Conservation (phyloP, 2,797 vertebrate species). For the Sebastes trivittatus region DNA sequence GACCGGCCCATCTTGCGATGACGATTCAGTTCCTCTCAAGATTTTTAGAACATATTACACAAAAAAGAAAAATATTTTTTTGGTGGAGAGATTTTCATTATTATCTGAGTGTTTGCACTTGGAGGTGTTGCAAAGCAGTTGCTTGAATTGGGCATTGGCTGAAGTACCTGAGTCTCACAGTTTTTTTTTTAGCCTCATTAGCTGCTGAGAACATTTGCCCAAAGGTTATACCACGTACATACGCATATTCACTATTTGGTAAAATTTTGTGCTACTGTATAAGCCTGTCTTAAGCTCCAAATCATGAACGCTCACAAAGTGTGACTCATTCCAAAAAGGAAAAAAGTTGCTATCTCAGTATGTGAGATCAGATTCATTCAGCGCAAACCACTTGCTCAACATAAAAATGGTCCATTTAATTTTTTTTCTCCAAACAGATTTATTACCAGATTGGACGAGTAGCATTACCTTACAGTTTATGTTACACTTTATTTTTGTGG, state of each 20-base stretch:
- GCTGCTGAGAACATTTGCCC: neutral
- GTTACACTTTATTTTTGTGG: neutral
- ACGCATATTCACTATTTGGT: slow-evolving; percentile 8
- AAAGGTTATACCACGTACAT: neutral
- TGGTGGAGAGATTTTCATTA: neutral
- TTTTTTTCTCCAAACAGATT: neutral
- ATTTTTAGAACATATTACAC: neutral
- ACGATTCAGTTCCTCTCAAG: slow-evolving; percentile 13
- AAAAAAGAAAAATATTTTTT: neutral
- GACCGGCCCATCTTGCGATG: slow-evolving; percentile 11
- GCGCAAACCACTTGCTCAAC: neutral
- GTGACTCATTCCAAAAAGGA: neutral
- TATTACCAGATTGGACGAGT: neutral
- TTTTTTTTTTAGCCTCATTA: slow-evolving; percentile 24
- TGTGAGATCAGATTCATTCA: neutral
- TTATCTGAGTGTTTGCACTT: slow-evolving; percentile 1
- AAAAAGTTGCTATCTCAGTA: neutral
- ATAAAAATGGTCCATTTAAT: neutral
- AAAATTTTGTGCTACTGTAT: neutral
- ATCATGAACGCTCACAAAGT: neutral
- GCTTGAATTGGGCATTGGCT: neutral
- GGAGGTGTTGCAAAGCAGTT: neutral
- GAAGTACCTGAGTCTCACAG: slow-evolving; percentile 16
- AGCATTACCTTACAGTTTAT: slow-evolving; percentile 1
- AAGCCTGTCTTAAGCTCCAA: neutral